Evolutionary conservation across 2,113 vertebrate genomes (phyloP).

Genomic region (Murina feae): DNA sequence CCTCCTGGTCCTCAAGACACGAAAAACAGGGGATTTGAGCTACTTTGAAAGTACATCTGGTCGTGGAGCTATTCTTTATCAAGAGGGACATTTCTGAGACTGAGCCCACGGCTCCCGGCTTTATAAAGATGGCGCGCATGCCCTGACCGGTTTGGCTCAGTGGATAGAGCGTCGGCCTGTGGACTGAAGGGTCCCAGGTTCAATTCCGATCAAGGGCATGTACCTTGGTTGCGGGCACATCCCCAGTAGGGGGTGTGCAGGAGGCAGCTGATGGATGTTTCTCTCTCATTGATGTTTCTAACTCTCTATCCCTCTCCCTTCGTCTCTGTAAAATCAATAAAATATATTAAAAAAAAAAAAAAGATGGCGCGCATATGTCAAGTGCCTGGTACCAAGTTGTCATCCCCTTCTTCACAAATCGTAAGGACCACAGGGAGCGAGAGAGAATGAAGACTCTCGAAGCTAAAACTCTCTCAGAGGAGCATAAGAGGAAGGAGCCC

Average conservation of each 20-base stretch:
- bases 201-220: too few species aligned
- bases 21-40: accelerated
- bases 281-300: too few species aligned
- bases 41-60: accelerated
- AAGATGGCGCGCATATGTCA: accelerated
- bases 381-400: too few species aligned
- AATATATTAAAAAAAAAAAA: too few species aligned
- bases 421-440: neutral
- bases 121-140: accelerated
- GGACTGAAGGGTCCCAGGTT: too few species aligned
- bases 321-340: too few species aligned
- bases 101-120: neutral
- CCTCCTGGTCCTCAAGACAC: accelerated
- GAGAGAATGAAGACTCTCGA: neutral
- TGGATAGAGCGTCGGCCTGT: too few species aligned
- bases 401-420: neutral
- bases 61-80: accelerated
- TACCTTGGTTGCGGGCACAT: too few species aligned
- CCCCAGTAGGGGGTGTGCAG: too few species aligned
- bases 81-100: neutral
- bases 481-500: neutral
- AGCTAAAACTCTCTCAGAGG: neutral
- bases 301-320: too few species aligned
- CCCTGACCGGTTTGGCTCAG: too few species aligned
- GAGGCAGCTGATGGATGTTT: too few species aligned